phyloP scores from a whole-genome alignment of 2,797 vertebrate species.

The Cyclura pinguis region DNA sequence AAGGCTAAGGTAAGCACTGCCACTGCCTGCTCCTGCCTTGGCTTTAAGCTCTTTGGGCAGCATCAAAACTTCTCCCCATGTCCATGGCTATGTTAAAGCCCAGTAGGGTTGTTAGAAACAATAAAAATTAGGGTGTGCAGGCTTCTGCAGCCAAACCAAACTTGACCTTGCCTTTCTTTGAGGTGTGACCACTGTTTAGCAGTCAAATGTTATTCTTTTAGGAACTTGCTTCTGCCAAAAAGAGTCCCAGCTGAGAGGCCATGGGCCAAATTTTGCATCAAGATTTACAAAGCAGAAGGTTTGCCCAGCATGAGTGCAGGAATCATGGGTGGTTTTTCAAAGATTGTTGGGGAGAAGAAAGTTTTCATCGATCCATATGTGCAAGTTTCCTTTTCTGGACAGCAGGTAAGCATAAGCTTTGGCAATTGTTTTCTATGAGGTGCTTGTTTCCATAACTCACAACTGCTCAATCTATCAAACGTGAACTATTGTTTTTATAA shows the following conservation, averaged over 20 bases:
- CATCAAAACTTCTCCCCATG: neutral
- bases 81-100: neutral
- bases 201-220: constrained; percentile 69
- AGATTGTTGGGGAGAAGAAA: constrained; percentile 87
- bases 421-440: neutral
- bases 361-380: constrained; percentile 92
- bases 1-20: neutral
- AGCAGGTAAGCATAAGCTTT: constrained; percentile 82
- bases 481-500: neutral
- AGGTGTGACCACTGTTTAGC: neutral
- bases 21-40: neutral
- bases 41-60: neutral
- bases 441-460: neutral
- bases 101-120: neutral
- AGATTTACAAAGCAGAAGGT: constrained; percentile 89
- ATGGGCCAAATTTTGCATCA: constrained; percentile 91
- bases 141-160: neutral
- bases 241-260: constrained; percentile 88
- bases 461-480: neutral
- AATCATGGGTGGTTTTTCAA: constrained; percentile 90
- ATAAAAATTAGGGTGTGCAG: neutral
- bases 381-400: constrained; percentile 89
- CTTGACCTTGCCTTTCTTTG: neutral
- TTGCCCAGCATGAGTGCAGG: constrained; percentile 90
- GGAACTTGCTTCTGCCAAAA: constrained; percentile 92